Percentiles rank a stretch among this genome's conserved stretches.
Evolutionary conservation across 2,888 invertebrate species (phyloP).

Genomic region (Carterocephalus palaemon): DNA sequence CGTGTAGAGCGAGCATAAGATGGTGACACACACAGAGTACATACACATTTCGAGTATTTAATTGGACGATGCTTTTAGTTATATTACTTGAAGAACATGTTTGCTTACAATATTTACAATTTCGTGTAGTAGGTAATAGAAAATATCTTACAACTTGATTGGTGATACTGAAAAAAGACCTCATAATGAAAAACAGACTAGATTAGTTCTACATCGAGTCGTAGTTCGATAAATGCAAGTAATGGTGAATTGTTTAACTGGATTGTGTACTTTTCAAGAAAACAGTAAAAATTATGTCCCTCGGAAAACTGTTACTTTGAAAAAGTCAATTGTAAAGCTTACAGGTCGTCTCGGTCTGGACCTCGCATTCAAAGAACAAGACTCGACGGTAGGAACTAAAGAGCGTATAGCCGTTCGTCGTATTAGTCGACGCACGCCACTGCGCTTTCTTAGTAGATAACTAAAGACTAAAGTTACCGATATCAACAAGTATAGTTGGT

Average conservation of each 20-base stretch:
- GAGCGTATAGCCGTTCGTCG: conserved; percentile 59
- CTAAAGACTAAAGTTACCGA: conserved; percentile 17
- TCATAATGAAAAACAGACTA: conserved; percentile 57
- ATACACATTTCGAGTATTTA: too few relatives aligned
- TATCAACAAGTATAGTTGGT: conserved; percentile 20
- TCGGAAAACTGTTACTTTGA: too few relatives aligned
- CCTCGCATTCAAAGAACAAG: conserved; percentile 44
- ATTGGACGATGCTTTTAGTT: too few relatives aligned
- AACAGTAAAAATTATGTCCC: too few relatives aligned
- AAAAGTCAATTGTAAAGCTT: too few relatives aligned
- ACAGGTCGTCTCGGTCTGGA: too few relatives aligned
- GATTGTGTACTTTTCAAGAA: too few relatives aligned
- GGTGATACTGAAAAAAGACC: conserved; percentile 12
- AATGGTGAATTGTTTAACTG: too few relatives aligned
- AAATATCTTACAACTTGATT: conserved; percentile 3
- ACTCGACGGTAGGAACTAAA: conserved; percentile 67
- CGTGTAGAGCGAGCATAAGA: too few relatives aligned
- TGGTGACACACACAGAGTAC: too few relatives aligned
- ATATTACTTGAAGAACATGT: neutral
- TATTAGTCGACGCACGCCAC: conserved; percentile 50
- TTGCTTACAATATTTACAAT: conserved; percentile 20
- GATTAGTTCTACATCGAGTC: conserved; percentile 71
- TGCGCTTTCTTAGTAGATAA: conserved; percentile 46
- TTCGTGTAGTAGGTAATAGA: conserved; percentile 8
- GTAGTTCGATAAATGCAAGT: conserved; percentile 9